Evolutionary conservation across 2,797 vertebrate species (phyloP).

Genomic region (Gymnocypris eckloni): DNA sequence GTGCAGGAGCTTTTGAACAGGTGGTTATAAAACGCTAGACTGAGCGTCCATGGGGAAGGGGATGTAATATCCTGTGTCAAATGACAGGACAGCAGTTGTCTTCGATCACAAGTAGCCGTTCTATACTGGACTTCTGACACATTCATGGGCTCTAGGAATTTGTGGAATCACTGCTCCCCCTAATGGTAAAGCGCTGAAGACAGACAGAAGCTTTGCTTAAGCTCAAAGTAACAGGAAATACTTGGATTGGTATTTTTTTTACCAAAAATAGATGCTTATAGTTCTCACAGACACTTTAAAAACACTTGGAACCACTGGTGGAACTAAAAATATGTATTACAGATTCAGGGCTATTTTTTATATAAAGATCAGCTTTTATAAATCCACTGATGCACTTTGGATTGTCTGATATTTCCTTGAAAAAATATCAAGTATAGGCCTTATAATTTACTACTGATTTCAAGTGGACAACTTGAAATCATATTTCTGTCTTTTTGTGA

Average conservation of each 20-base stretch:
- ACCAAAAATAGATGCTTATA: conserved; percentile 1
- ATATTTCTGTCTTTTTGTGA: conserved; percentile 9
- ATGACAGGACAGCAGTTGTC: conserved; percentile 6
- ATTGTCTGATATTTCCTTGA: not conserved
- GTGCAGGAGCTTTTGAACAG: conserved; percentile 91
- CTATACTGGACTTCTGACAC: conserved; percentile 8
- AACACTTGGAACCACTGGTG: not conserved
- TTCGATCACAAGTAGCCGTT: conserved; percentile 5
- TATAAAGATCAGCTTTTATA: not conserved
- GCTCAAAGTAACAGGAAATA: not conserved
- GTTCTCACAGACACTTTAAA: not conserved
- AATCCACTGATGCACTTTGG: conserved; percentile 19
- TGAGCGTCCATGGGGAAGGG: not conserved
- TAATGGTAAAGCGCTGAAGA: conserved; percentile 12
- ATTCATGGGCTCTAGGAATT: conserved; percentile 12
- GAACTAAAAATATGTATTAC: not conserved
- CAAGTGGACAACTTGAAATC: not conserved
- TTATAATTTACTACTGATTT: not conserved
- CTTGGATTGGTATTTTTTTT: conserved; percentile 14
- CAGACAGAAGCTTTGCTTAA: not conserved
- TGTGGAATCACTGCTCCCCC: conserved; percentile 7
- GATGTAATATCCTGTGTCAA: conserved; percentile 41
- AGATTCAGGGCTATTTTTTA: not conserved
- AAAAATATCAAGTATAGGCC: not conserved
- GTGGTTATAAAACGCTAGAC: conserved; percentile 93